Percentiles rank a stretch among this genome's conserved stretches.
These are phyloP conservation scores for Minunthozetes semirufus DNA, from an alignment of 2,888 invertebrate species.

Conservation along the genomic window DNA sequence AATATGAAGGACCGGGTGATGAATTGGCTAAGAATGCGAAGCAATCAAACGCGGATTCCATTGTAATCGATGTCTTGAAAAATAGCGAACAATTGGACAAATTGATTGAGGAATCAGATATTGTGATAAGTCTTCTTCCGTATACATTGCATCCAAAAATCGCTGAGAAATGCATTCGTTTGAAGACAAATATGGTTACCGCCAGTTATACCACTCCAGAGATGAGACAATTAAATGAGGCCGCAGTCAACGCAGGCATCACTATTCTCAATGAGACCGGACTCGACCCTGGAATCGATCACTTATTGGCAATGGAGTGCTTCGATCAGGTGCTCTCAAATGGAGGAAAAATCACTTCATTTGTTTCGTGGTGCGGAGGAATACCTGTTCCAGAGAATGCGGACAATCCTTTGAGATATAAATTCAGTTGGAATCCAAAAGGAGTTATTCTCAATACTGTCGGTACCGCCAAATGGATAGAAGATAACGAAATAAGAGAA, in stretches of 20 bases:
- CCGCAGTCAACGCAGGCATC: slow-evolving; percentile 76
- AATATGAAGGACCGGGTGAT: slow-evolving; percentile 62
- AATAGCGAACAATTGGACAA: slow-evolving; percentile 61
- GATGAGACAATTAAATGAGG: slow-evolving; percentile 68
- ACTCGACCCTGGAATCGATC: slow-evolving; percentile 97
- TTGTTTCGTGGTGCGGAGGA: slow-evolving; percentile 93
- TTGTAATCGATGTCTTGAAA: slow-evolving; percentile 74
- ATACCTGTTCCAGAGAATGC: slow-evolving; percentile 95
- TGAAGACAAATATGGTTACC: slow-evolving; percentile 85
- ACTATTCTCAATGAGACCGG: slow-evolving; percentile 95
- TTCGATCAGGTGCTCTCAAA: slow-evolving; percentile 75
- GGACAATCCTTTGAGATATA: slow-evolving; percentile 59
- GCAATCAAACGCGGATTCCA: slow-evolving; percentile 57
- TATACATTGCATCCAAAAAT: slow-evolving; percentile 76
- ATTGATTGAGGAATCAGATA: slow-evolving; percentile 59
- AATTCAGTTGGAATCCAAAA: slow-evolving; percentile 80
- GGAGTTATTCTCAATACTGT: slow-evolving; percentile 85
- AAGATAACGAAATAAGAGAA: slow-evolving; percentile 69
- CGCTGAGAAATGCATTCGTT: slow-evolving; percentile 77
- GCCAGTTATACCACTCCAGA: slow-evolving; percentile 87
- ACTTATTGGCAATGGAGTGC: slow-evolving; percentile 90
- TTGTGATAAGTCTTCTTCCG: slow-evolving; percentile 68
- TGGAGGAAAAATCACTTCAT: slow-evolving; percentile 88
- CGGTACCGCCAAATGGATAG: slow-evolving; percentile 77
- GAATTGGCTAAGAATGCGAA: slow-evolving; percentile 64